Base-by-base conservation (phyloP, 2,797 vertebrate species). In the Botia kubotai region DNA sequence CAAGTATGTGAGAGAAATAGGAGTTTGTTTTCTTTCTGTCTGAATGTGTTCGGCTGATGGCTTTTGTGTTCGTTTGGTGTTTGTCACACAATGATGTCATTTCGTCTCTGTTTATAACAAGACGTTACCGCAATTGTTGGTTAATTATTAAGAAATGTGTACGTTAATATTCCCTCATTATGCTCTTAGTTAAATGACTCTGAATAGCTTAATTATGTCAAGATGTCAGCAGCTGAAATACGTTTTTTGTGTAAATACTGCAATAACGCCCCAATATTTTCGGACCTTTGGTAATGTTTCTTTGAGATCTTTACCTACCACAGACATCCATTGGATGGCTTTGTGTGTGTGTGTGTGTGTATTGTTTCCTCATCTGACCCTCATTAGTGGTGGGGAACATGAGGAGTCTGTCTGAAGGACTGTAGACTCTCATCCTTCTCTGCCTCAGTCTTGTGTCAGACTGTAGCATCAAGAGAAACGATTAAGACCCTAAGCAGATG, bases 281-380 rank as follows among this genome's bases (percentile, higher is more conserved):
- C 29, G 7, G 29, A 63, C 13, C 60, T 60, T 68, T 72, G 70
- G 4, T 48, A 75, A 65, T 19, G 17, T 12, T 70, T n/a, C 26
- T 63, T 33, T 13, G 52, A 48, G 39, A 26, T 26, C 10, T 77
- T 77, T 43, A 68, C 75, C 65, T 14, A 46, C 75, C 75, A 68
- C 75, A 77, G 65, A 6, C 65, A 57, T 68, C 63, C 17, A 68
- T 23, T 78, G 39, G 55, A 62, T n/a, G 29, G 55, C 60, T 79
- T 26, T 12, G 7, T 52, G 72, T 63, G 65, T 72, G 52, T 48
- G 43, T 50, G 53, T 84, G 76, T 29, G 29, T 29, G 29, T 29
- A 4, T 77, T 60, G 73, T 10, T 78, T 77, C 39, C 65, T 76
- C 66, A 66, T 86, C 83, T 87, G 83, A 83, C 84, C 68, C 72